Conservation (phyloP, 2,113 vertebrate species). For the Saguinus midas region DNA sequence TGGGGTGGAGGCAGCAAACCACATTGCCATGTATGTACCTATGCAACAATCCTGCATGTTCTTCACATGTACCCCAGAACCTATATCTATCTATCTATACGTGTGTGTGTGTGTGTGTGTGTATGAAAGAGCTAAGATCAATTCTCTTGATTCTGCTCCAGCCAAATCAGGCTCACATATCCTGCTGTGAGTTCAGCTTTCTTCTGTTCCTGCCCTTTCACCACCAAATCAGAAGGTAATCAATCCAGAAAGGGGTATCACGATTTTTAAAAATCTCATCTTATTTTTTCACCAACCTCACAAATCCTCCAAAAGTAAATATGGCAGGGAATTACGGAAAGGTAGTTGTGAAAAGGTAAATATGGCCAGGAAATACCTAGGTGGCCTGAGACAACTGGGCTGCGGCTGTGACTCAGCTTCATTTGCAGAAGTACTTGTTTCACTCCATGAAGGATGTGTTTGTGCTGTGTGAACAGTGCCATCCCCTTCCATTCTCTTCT, state of each 20-base stretch:
- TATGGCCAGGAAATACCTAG: not conserved
- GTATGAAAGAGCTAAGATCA: not conserved
- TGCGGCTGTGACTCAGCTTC: not conserved
- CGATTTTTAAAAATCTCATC: not conserved
- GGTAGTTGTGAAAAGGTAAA: not conserved
- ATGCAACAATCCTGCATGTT: too few species aligned
- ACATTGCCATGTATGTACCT: too few species aligned
- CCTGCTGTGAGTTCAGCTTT: not conserved
- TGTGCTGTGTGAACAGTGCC: not conserved
- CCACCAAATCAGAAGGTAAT: not conserved
- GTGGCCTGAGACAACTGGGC: not conserved
- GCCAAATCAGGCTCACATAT: not conserved
- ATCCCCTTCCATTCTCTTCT: not conserved
- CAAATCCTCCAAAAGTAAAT: not conserved
- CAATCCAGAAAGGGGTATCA: slow-evolving; percentile 2
- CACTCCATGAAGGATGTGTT: not conserved
- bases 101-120: too few species aligned
- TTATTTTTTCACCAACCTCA: slow-evolving; percentile 15
- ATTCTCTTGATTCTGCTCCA: not conserved
- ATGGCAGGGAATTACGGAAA: not conserved
- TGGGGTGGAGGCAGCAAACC: too few species aligned
- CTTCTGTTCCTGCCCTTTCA: not conserved
- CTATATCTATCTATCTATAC: too few species aligned
- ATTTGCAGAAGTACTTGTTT: not conserved
- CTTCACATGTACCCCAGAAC: too few species aligned